Conservation (phyloP, 2,113 vertebrate genomes). For the Mus spicilegus region DNA sequence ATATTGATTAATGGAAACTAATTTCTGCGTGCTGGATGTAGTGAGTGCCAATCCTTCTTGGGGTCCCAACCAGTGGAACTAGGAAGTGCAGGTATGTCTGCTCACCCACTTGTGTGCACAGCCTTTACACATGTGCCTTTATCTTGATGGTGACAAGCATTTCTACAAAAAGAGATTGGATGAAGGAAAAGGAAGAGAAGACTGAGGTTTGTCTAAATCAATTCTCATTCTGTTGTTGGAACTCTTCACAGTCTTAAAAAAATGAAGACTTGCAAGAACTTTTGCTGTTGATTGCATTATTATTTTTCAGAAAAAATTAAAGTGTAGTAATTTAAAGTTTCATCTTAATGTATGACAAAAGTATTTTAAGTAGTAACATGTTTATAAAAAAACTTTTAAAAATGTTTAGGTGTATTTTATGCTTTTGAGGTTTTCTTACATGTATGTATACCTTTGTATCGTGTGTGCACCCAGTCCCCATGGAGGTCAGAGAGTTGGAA, state of each 20-base stretch:
- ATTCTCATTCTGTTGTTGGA: too few species aligned
- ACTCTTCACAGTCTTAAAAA: not conserved
- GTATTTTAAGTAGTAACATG: not conserved
- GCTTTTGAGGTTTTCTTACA: not conserved
- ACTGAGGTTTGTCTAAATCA: not conserved
- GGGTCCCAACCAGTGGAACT: not conserved
- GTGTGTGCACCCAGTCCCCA: not conserved
- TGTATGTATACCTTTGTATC: not conserved
- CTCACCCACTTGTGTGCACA: not conserved
- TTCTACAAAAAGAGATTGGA: constrained; percentile 5
- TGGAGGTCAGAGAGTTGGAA: not conserved
- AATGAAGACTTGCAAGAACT: not conserved
- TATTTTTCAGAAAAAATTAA: not conserved
- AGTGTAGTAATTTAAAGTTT: not conserved
- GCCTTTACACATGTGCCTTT: not conserved
- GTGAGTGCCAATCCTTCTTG: constrained; percentile 11
- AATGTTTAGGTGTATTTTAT: not conserved
- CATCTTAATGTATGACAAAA: not conserved
- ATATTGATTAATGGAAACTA: constrained; percentile 17
- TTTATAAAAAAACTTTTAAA: not conserved
- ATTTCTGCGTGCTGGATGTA: not conserved
- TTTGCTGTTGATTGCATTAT: not conserved
- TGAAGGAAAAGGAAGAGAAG: not conserved
- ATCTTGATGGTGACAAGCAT: not conserved
- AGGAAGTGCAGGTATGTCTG: not conserved